These are phyloP conservation scores for Myotis planiceps DNA, from an alignment of 2,797 vertebrate species.

Conservation along the genomic window DNA sequence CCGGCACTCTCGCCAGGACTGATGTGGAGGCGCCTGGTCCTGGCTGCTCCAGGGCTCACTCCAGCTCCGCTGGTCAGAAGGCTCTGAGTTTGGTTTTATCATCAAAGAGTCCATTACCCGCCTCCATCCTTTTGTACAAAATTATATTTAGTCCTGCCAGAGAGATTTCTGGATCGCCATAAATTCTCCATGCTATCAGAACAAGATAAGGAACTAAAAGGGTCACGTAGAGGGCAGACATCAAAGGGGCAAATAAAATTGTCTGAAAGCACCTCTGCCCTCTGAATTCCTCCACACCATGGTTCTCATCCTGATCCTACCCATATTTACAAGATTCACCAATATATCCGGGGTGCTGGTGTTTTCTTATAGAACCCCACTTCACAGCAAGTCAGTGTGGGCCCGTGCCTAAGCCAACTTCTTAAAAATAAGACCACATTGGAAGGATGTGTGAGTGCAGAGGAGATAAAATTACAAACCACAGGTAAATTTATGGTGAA, in stretches of 20 bases:
- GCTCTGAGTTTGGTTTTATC: conserved; percentile 59
- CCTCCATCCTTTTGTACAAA: conserved; percentile 73
- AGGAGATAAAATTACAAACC: neutral
- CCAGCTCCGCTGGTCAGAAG: conserved; percentile 24
- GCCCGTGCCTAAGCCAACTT: neutral
- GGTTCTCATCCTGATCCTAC: neutral
- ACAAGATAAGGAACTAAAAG: conserved; percentile 75
- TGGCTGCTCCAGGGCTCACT: neutral
- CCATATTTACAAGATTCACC: neutral
- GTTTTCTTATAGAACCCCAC: neutral
- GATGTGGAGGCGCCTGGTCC: neutral
- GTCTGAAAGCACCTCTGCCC: conserved; percentile 46
- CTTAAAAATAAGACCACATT: neutral
- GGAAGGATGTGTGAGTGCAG: neutral
- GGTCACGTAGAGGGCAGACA: conserved; percentile 59
- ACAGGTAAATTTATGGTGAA: neutral
- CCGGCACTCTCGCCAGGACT: neutral
- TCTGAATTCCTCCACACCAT: conserved; percentile 56
- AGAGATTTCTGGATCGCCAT: conserved; percentile 69
- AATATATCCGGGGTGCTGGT: neutral
- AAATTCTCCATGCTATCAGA: conserved; percentile 73
- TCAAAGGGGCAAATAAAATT: conserved; percentile 68
- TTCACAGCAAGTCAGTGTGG: neutral
- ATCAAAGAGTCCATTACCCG: conserved; percentile 62
- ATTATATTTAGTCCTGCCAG: conserved; percentile 72